Percentiles rank a stretch among this genome's conserved stretches.
phyloP scores from a whole-genome alignment of 2,113 vertebrate genomes.

The Dasyprocta punctata region DNA sequence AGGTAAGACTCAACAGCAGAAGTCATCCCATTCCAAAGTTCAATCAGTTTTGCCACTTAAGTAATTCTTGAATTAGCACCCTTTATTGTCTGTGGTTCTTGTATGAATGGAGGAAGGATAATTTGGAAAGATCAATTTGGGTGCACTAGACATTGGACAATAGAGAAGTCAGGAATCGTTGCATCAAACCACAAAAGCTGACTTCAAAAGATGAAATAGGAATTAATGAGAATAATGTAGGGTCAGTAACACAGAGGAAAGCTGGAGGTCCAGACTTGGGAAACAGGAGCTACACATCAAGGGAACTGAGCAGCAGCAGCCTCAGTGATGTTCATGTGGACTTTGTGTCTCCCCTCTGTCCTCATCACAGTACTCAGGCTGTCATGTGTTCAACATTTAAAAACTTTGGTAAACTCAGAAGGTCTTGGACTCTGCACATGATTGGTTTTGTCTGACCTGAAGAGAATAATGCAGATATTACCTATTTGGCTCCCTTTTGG shows the following conservation, averaged over 20 bases:
- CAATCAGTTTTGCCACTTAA: not conserved
- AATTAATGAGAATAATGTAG: not conserved
- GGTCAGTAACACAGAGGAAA: not conserved
- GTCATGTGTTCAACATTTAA: not conserved
- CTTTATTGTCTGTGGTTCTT: not conserved
- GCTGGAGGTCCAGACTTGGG: not conserved
- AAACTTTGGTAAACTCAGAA: not conserved
- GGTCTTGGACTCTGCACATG: not conserved
- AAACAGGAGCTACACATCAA: not conserved
- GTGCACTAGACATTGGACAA: not conserved
- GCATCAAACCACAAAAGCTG: not conserved
- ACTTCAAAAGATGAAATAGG: not conserved
- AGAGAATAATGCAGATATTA: not conserved
- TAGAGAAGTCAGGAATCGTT: not conserved
- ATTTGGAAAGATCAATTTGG: not conserved
- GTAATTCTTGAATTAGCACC: not conserved
- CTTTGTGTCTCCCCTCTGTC: not conserved
- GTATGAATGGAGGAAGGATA: not conserved
- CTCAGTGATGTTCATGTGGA: not conserved
- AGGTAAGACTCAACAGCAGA: not conserved
- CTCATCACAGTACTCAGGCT: not conserved
- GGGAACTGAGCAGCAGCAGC: not conserved
- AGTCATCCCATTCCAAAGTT: not conserved
- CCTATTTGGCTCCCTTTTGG: not conserved
- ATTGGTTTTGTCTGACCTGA: not conserved